Evolutionary conservation across 2,888 invertebrate species (phyloP), one percentile per base, ranked within the genome.

Genomic region (Eugnorisma glareosa): DNA sequence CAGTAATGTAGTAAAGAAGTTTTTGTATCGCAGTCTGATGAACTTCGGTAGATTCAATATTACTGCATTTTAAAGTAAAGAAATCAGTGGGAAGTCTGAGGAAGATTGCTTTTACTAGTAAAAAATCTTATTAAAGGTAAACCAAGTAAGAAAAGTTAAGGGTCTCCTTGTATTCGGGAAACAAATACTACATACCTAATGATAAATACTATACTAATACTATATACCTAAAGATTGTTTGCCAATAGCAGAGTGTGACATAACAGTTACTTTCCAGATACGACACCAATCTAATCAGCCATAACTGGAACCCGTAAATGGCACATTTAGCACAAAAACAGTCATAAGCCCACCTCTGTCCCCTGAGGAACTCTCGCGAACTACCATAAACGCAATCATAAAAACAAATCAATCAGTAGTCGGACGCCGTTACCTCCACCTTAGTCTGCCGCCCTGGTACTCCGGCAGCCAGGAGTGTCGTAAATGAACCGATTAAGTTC

Each of bases 401-500:
- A 93, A 91, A 92, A 91, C 91, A 91, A 90, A 92, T 92, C 93
- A 92, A 93, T 93, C 92, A 91, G 91, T 90, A 91, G 84, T 86
- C 85, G 81, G 82, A 87, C 86, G 88, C 87, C 89, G 90, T 88
- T 90, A 90, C 90, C 90, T 89, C 86, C 87, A 75, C 88, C 86
- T 88, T 73, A 82, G 79, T 78, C 84, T 89, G 76, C 81, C 81
- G 81, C 75, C 73, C 75, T 76, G 74, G 83, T 83, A 80, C 86
- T 82, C 63, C 59, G 75, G 73, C 75, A 59, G 72, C 64, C 76
- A 83, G 85, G 87, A 91, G 87, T 89, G 92, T 92, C 94, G 92
- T 94, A 94, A 94, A 94, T 90, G 94, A 91, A 83, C 86, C 92
- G 90, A 92, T 93, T 93, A 93, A 94, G 91, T 90, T 89, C 86